phyloP scores from a whole-genome alignment of 2,888 invertebrate species.

The Schizaphis graminum region DNA sequence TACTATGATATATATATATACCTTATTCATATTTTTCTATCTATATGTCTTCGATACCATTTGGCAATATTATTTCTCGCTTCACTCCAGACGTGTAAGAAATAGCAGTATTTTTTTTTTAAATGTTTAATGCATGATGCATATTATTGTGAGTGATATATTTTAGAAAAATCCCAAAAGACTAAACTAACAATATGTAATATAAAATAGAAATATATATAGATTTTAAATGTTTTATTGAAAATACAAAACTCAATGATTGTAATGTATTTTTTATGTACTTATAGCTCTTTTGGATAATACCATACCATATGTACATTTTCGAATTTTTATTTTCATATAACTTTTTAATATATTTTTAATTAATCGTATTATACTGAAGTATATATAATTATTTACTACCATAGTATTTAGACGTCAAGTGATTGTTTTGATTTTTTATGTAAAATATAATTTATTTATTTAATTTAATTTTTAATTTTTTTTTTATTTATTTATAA shows the following conservation, averaged over 20 bases:
- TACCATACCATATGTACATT: neutral
- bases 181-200: neutral
- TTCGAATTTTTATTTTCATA: neutral
- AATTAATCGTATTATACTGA: neutral
- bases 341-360: neutral
- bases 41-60: neutral
- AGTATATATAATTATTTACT: neutral
- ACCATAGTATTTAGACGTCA: neutral
- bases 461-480: too few relatives aligned
- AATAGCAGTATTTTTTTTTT: neutral
- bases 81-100: neutral
- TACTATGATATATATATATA: neutral
- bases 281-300: neutral
- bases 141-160: neutral
- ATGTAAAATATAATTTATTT: neutral
- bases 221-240: neutral
- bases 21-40: conserved; percentile 18
- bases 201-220: neutral
- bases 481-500: too few relatives aligned
- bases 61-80: neutral
- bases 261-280: neutral
- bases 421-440: neutral
- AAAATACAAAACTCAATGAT: neutral
- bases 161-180: neutral
- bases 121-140: neutral